Evolutionary conservation across 2,113 vertebrate genomes (phyloP), one percentile per base, ranked within the genome.

Genomic region (Anas platyrhynchos): DNA sequence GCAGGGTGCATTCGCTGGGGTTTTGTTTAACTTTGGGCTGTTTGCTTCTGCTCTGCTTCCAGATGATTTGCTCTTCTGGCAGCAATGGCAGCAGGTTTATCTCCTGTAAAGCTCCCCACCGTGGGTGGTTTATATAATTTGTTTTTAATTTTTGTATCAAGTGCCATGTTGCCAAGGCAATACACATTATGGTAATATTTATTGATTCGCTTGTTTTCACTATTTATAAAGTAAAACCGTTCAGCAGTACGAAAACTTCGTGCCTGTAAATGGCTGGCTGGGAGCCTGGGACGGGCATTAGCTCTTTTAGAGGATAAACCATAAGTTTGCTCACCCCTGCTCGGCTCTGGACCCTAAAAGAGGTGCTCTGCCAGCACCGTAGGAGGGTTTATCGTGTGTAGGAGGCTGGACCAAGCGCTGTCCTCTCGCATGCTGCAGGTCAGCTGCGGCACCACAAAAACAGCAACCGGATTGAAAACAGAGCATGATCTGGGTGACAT

Each of bases 141-240:
- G 95, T 80, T 90, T 93, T 95, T 94, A 95, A 94, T 95, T 96
- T 97, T 96, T 93, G 69, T 92, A 91, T 92, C 93, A 90, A 97
- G 86, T 71, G 58, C 91, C 41, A 52, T 16, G 94, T 96, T 96
- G 95, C 95, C 89, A 97, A 96, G 91, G 97, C 91, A 91, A 95
- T 96, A 89, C 88, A 89, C 74, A 85, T 94, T 95, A 94, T 97
- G 94, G 68, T 96, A 97, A 94, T 97, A 97, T 96, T 97, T 96
- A 97, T 87, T 59, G 86, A 96, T 95, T 95, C 80, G 10, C 74
- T 79, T 73, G 74, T 86, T 94, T 93, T 88, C 80, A 67, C 93
- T 68, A 93, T 91, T 96, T 86, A 79, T 89, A 85, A 90, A 89
- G 74, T n/a, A 48, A 92, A 97, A 87, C 31, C 55, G 90, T 20